These are phyloP conservation scores for Oegoconia quadripuncta DNA, from an alignment of 2,888 invertebrate genomes.

Conservation along the genomic window DNA sequence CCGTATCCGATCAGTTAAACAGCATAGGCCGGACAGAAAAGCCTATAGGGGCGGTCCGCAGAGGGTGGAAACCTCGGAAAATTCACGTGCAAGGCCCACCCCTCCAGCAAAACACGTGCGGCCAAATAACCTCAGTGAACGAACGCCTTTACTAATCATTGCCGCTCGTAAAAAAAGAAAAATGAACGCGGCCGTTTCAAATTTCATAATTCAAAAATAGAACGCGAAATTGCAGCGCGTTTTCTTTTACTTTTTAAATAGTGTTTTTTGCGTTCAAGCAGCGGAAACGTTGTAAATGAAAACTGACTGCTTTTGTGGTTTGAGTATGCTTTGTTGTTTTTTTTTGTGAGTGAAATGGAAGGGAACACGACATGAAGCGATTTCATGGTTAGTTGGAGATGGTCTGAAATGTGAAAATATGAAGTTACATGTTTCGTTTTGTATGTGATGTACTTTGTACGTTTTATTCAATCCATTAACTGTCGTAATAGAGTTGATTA, in stretches of 20 bases:
- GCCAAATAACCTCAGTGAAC: slow-evolving; percentile 71
- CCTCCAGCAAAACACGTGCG: slow-evolving; percentile 69
- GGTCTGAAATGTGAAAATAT: slow-evolving; percentile 44
- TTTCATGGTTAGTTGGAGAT: slow-evolving; percentile 73
- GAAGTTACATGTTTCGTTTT: slow-evolving; percentile 2
- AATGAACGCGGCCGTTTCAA: slow-evolving; percentile 45
- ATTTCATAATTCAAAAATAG: slow-evolving; percentile 45
- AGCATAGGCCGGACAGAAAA: slow-evolving; percentile 79
- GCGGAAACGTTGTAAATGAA: slow-evolving; percentile 57
- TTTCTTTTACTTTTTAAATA: slow-evolving; percentile 22
- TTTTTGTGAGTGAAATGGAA: slow-evolving; percentile 65
- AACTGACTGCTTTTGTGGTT: slow-evolving; percentile 47
- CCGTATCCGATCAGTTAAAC: slow-evolving; percentile 72
- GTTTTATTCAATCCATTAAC: not conserved
- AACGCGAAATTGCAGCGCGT: slow-evolving; percentile 18
- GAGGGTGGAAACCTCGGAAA: slow-evolving; percentile 79
- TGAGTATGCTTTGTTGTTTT: slow-evolving; percentile 46
- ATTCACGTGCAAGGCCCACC: slow-evolving; percentile 76
- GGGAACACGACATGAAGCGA: slow-evolving; percentile 63
- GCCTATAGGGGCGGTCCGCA: slow-evolving; percentile 79
- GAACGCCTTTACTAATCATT: slow-evolving; percentile 71
- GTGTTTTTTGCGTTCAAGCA: slow-evolving; percentile 41
- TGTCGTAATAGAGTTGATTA: not conserved
- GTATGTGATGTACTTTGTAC: not conserved
- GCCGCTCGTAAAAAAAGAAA: slow-evolving; percentile 61